Conservation (phyloP, 2,888 invertebrate genomes). For the Dromius quadrimaculatus region DNA sequence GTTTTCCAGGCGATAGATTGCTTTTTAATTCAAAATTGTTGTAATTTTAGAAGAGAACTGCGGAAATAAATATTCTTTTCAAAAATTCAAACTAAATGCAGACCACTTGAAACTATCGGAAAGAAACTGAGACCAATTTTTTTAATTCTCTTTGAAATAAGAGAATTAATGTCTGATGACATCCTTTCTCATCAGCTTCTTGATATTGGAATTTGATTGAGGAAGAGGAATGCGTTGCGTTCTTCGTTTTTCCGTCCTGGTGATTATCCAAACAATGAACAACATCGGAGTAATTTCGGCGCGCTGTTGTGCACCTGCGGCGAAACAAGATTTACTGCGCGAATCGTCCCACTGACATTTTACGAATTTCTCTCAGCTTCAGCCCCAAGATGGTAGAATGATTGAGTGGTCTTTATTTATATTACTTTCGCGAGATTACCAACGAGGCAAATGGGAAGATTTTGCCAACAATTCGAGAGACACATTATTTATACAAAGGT, state of each 20-base stretch:
- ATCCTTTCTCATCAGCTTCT: too few species aligned
- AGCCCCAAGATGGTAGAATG: slow-evolving; percentile 1
- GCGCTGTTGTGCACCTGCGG: slow-evolving; percentile 6
- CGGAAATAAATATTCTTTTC: too few species aligned
- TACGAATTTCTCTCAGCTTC: slow-evolving; percentile 16
- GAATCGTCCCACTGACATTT: slow-evolving; percentile 26
- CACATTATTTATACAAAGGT: too few species aligned
- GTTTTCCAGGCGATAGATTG: too few species aligned
- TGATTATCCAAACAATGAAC: slow-evolving; percentile 36
- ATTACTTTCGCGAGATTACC: slow-evolving; percentile 15
- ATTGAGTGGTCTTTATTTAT: slow-evolving; percentile 26
- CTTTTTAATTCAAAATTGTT: too few species aligned
- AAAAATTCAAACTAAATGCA: too few species aligned
- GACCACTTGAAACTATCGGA: too few species aligned
- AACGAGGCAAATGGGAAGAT: not conserved
- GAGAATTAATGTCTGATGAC: too few species aligned
- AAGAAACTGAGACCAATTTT: too few species aligned
- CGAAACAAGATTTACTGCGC: slow-evolving; percentile 23
- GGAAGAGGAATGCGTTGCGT: slow-evolving; percentile 10
- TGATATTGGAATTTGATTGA: not conserved
- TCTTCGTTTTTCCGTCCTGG: not conserved
- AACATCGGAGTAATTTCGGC: slow-evolving; percentile 33
- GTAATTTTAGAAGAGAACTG: too few species aligned
- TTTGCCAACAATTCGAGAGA: too few species aligned
- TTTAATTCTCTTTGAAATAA: too few species aligned